These are phyloP conservation scores for Periophthalmus magnuspinnatus DNA, from an alignment of 2,797 vertebrate species.

Conservation along the genomic window DNA sequence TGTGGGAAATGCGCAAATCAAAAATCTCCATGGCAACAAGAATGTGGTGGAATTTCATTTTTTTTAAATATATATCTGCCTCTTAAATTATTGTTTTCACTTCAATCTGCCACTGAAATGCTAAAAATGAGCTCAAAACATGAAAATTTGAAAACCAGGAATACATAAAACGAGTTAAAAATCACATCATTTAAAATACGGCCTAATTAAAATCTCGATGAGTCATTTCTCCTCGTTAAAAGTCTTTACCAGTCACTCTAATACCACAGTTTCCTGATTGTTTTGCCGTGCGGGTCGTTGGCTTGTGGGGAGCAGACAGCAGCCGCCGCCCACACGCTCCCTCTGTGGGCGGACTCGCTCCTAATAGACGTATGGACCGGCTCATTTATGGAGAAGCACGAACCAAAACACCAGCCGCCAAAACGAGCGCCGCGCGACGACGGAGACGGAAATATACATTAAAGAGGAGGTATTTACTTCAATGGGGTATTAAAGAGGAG, in stretches of 20 bases:
- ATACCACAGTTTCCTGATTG: neutral
- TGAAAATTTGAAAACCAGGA: neutral
- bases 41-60: too few relatives aligned
- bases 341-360: conserved; percentile 69
- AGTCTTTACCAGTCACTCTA: neutral
- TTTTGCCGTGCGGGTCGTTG: conserved; percentile 13
- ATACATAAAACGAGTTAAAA: neutral
- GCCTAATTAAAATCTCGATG: neutral
- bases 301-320: conserved; percentile 57
- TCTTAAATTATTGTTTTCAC: too few relatives aligned
- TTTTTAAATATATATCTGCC: too few relatives aligned
- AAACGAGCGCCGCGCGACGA: too few relatives aligned
- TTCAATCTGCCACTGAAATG: too few relatives aligned
- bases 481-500: too few relatives aligned
- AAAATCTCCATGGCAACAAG: too few relatives aligned
- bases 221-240: neutral
- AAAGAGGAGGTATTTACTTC: too few relatives aligned
- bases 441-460: too few relatives aligned
- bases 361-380: conserved; percentile 66
- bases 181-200: neutral
- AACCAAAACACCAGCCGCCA: conserved; percentile 35
- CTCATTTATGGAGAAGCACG: conserved; percentile 58
- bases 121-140: neutral
- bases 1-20: too few relatives aligned
- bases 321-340: conserved; percentile 57